A percentile compares a stretch with the other conserved stretches of the same genome.
Evolutionary conservation across 1,140 invertebrate species (phyloP).

Genomic region (Euglossa dilemma): DNA sequence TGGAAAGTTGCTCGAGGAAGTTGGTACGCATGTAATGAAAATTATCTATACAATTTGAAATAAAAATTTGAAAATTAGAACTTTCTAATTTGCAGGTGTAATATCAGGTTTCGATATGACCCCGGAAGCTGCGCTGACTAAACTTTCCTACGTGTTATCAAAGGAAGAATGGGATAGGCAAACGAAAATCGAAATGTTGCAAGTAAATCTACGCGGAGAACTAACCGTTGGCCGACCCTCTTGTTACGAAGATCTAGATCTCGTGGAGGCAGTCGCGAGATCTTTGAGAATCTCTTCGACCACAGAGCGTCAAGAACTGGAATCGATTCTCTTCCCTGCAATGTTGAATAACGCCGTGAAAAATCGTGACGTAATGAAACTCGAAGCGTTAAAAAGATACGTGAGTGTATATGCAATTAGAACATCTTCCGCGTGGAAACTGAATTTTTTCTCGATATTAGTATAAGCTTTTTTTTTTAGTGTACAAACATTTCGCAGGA

Average conservation of each 20-base stretch:
- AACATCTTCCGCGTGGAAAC: no score
- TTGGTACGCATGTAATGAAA: conserved; percentile 62
- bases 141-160: conserved; percentile 94
- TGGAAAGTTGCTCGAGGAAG: conserved; percentile 82
- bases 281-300: conserved; percentile 87
- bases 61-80: neutral
- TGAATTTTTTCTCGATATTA: neutral
- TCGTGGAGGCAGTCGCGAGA: conserved; percentile 87
- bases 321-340: conserved; percentile 89
- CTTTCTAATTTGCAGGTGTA: conserved; percentile 84
- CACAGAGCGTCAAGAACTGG: conserved; percentile 87
- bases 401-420: conserved; percentile 68
- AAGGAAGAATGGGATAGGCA: conserved; percentile 90
- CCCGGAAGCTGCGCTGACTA: conserved; percentile 95
- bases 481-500: conserved; percentile 89
- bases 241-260: conserved; percentile 83
- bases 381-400: conserved; percentile 82
- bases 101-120: conserved; percentile 97
- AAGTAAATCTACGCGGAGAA: conserved; percentile 89
- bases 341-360: conserved; percentile 89
- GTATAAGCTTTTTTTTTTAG: conserved; percentile 69
- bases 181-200: conserved; percentile 91
- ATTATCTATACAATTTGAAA: neutral
- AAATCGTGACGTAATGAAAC: conserved; percentile 84
- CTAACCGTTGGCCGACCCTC: conserved; percentile 80